Evolutionary conservation across 2,797 vertebrate species (phyloP), one percentile per base, ranked within the genome.

Genomic region (Coregonus sp.): DNA sequence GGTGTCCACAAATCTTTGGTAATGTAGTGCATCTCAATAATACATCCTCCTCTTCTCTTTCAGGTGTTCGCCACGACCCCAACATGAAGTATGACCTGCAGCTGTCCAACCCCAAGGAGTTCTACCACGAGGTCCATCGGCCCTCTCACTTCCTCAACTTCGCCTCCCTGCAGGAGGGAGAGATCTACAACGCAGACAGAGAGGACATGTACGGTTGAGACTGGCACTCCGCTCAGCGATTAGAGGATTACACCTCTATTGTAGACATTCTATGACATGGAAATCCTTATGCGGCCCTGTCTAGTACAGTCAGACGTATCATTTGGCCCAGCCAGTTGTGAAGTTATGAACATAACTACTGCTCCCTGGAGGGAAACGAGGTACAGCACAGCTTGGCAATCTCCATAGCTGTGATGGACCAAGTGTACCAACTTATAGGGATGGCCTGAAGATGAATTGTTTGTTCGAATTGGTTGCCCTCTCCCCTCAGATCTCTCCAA

Each of bases 61-160:
- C 86, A 99, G 98, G 98, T 74, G 98, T 99, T 33, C 97, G 97
- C 50, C 98, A 99, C 0, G 98, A 99, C 88, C 97, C 98, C 79
- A 99, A 99, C 93, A 99, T 99, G 98, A 99, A 99, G 83, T 99
- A 98, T 0, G 98, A 99, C 87, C 92, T 99, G 81, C 97, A 99
- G 91, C 92, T 99, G 85, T 96, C 98, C 79, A 99, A 99, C 92
- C 98, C 98, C 31, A 99, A 98, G 89, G 98, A 99, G 91, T 99
- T 99, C 86, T 99, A 99, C 94, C 98, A 99, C 2, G 97, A 99
- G 93, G 97, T 99, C 81, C 98, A 99, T 84, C 92, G 98, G 1
- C 98, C 98, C 0, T 99, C 98, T 1, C 98, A 99, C 92, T 99
- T 99, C 94, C 94, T 99, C 67, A 99, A 99, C 94, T 99, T 99